Percentiles rank a stretch among this genome's conserved stretches.
These are phyloP conservation scores for Cecropterus lyciades DNA, from an alignment of 1,140 invertebrate species.

Conservation along the genomic window DNA sequence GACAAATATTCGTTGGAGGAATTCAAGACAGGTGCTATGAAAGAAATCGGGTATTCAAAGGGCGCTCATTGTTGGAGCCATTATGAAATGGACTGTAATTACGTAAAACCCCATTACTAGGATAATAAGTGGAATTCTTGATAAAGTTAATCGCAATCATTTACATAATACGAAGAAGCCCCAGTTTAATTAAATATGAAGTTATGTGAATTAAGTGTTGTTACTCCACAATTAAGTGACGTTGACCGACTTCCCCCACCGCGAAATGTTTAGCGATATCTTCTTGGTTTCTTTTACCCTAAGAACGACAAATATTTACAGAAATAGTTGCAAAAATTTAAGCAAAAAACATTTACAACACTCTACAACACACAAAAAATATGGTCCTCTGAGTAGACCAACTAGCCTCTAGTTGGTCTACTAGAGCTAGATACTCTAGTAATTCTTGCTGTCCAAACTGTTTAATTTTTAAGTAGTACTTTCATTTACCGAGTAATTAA, in stretches of 20 bases:
- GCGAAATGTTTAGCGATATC: neutral
- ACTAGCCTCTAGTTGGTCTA: too few species aligned
- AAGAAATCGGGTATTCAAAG: constrained; percentile 32
- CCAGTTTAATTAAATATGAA: constrained; percentile 20
- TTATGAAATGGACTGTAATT: constrained; percentile 33
- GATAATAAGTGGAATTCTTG: constrained; percentile 26
- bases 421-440: too few species aligned
- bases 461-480: too few species aligned
- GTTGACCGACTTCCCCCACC: neutral
- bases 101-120: constrained; percentile 25
- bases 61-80: constrained; percentile 26
- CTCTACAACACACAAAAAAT: too few species aligned
- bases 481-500: too few species aligned
- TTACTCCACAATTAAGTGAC: neutral
- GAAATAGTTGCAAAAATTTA: too few species aligned
- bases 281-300: too few species aligned
- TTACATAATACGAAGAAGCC: constrained; percentile 17
- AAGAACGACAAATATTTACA: too few species aligned
- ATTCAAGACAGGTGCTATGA: constrained; percentile 31
- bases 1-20: constrained; percentile 11
- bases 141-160: constrained; percentile 26
- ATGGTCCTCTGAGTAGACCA: too few species aligned
- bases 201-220: constrained; percentile 16
- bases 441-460: too few species aligned
- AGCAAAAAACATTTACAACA: too few species aligned